A percentile compares a stretch with the other conserved stretches of the same genome.
These are phyloP conservation scores for Macroteleia sp. DNA, from an alignment of 2,888 invertebrate species.

Conservation along the genomic window DNA sequence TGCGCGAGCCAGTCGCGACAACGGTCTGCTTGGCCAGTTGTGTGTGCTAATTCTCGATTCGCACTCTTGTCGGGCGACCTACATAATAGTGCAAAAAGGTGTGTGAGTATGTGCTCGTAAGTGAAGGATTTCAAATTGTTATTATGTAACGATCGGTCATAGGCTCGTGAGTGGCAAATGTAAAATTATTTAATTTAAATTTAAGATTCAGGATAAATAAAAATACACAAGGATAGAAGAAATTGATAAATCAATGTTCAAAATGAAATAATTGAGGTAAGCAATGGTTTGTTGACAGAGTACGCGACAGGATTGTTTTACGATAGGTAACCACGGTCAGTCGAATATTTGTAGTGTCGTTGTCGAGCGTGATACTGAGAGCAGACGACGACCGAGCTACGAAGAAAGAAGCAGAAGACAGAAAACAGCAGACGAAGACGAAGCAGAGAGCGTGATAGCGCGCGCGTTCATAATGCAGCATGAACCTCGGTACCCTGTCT, in stretches of 20 bases:
- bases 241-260: too few relatives aligned
- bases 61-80: conserved; percentile 63
- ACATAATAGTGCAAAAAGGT: conserved; percentile 56
- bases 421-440: too few relatives aligned
- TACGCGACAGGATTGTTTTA: too few relatives aligned
- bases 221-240: too few relatives aligned
- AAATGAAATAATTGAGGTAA: too few relatives aligned
- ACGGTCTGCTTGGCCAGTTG: conserved; percentile 59
- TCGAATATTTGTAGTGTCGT: too few relatives aligned
- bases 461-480: conserved; percentile 82
- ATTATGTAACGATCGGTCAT: conserved; percentile 49
- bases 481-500: conserved; percentile 81
- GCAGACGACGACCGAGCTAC: conserved; percentile 19
- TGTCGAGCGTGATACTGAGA: neutral
- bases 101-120: conserved; percentile 46
- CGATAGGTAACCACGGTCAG: too few relatives aligned
- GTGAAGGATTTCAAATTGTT: conserved; percentile 48
- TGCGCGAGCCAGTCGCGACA: conserved; percentile 52
- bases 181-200: too few relatives aligned
- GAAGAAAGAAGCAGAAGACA: conserved; percentile 23
- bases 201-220: neutral
- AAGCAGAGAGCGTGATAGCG: conserved; percentile 61
- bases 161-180: conserved; percentile 4
- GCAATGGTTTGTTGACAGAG: too few relatives aligned
- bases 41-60: too few relatives aligned